Base-by-base conservation (phyloP, 1,140 invertebrate genomes). In the Calephelis nemesis region DNA sequence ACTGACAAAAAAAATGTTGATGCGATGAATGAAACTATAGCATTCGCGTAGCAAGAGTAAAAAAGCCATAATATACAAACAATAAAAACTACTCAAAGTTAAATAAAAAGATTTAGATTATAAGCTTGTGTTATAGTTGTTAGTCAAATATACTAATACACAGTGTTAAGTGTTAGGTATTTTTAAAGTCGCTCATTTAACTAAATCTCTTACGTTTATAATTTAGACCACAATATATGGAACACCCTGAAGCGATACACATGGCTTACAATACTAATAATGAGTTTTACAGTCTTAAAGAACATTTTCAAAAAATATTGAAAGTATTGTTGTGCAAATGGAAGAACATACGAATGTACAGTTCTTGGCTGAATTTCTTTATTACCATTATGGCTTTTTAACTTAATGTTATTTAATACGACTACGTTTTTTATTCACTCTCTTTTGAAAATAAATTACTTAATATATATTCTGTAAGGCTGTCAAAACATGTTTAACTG, bases 161-260 rank as follows among this genome's bases (percentile, higher is more conserved):
- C n/a, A n/a, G n/a, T n/a, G n/a, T n/a, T 30, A 30, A 30, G 30
- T 30, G 2, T 30, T 30, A 52, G 3, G 30, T 30, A 30, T 30
- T 2, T 30, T 30, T 0, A 30, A 30, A 30, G 30, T 30, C 30
- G 1, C 30, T 30, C 30, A 30, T 30, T 30, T 30, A 30, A 13
- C 8, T 54, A 19, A 54, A 54, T 4, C 52, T 13, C 52, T 13
- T 45, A 11, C 49, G n/a, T 64, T 70, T 70, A 64, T 74, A 54
- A 75, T 69, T 80, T 78, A 42, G 7, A 19, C 63, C 72, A 63
- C 11, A 8, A 5, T 19, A 48, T 62, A 67, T 72, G 62, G 68
- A 70, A 72, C 70, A 62, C 74, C 83, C 83, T 75, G 74, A 78
- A 85, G 83, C 78, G n/a, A 66, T 76, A 73, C 83, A 85, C 78